Conservation (phyloP, 1,140 invertebrate species). For the Drosophila obscura region DNA sequence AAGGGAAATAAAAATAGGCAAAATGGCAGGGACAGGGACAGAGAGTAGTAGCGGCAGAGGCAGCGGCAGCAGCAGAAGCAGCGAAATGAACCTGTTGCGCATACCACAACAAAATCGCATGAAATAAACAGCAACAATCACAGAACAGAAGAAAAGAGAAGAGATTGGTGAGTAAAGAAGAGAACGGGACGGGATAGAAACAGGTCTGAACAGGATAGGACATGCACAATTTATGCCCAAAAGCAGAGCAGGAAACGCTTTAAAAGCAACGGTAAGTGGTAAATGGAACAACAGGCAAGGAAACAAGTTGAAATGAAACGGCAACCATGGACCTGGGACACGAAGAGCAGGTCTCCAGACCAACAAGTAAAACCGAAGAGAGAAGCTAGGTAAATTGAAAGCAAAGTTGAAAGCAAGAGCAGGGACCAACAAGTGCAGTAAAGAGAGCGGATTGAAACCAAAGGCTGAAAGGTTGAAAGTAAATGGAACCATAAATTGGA, state of each 20-base stretch:
- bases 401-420: conserved; percentile 12
- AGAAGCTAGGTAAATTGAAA: conserved; percentile 3
- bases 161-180: conserved; percentile 9
- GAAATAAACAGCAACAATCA: conserved; percentile 53
- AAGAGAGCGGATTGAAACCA: conserved; percentile 27
- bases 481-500: too few relatives aligned
- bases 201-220: conserved; percentile 6
- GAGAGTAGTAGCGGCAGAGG: background rate
- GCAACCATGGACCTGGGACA: background rate
- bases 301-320: too few relatives aligned
- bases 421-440: conserved; percentile 5
- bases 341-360: conserved; percentile 1
- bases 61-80: conserved; percentile 4
- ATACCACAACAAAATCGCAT: conserved; percentile 50
- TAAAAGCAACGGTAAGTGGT: too few relatives aligned
- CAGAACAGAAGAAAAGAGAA: conserved; percentile 27
- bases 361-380: background rate
- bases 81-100: conserved; percentile 71
- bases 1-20: conserved; percentile 43
- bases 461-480: conserved; percentile 27
- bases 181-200: conserved; percentile 28
- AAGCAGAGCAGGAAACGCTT: too few relatives aligned
- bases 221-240: too few relatives aligned
- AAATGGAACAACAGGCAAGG: too few relatives aligned
- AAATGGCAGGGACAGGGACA: background rate